Conservation (phyloP, 1,140 invertebrate species). For the Drosophila pruinosa region DNA sequence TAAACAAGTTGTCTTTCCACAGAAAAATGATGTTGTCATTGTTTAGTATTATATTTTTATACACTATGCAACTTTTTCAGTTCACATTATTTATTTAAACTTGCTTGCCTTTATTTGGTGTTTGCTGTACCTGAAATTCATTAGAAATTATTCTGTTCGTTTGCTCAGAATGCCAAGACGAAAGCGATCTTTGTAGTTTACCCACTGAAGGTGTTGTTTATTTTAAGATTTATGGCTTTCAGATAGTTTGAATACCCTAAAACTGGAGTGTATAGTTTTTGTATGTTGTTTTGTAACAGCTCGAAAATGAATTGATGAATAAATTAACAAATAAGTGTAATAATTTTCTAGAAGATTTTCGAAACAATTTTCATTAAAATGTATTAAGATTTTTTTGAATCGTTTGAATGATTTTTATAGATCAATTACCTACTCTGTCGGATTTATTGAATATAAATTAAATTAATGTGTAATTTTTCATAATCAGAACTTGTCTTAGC, state of each 20-base stretch:
- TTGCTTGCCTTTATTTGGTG: not conserved
- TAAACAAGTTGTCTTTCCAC: no score
- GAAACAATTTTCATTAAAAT: no score
- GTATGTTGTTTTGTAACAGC: not conserved
- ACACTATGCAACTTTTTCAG: no score
- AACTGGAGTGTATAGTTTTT: not conserved
- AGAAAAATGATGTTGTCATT: no score
- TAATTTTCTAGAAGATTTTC: no score
- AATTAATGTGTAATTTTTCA: no score
- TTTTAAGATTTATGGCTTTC: conserved; percentile 3
- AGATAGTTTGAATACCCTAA: not conserved
- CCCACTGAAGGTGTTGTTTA: not conserved
- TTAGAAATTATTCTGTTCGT: not conserved
- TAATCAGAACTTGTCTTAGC: no score
- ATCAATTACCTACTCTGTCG: not conserved
- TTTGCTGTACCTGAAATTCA: not conserved
- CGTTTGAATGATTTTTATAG: not conserved
- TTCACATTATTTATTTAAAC: not conserved
- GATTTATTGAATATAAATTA: not conserved
- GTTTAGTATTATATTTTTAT: no score
- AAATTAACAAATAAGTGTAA: not conserved
- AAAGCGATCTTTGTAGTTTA: conserved; percentile 9
- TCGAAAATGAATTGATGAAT: not conserved
- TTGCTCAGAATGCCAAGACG: not conserved
- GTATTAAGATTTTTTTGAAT: not conserved